These are phyloP conservation scores for Magallana angulata DNA, from an alignment of 1,140 invertebrate species.

Conservation along the genomic window DNA sequence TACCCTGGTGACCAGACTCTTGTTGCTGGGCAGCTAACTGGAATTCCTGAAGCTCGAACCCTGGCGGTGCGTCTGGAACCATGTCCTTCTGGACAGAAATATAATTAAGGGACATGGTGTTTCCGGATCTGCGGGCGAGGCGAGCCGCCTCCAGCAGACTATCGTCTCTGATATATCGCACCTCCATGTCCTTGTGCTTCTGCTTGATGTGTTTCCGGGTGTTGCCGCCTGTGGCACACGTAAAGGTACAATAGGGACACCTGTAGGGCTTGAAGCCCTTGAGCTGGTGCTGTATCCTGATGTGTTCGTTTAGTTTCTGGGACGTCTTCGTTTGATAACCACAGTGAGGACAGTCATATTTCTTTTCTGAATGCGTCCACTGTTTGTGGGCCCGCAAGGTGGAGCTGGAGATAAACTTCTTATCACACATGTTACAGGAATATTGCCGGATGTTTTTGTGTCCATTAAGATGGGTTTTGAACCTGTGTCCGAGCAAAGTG, in stretches of 20 bases:
- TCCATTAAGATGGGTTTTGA: constrained; percentile 63
- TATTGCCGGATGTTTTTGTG: constrained; percentile 64
- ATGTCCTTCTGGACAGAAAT: constrained; percentile 26
- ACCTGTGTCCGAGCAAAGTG: constrained; percentile 55
- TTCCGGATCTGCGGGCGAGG: constrained; percentile 47
- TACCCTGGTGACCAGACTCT: not conserved
- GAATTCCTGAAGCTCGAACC: constrained; percentile 35
- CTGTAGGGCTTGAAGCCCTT: constrained; percentile 67
- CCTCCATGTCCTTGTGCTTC: constrained; percentile 61
- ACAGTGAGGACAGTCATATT: constrained; percentile 59
- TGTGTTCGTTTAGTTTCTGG: constrained; percentile 66
- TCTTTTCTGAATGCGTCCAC: constrained; percentile 64
- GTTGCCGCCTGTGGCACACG: constrained; percentile 67
- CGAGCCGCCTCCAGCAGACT: constrained; percentile 50
- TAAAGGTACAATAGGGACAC: constrained; percentile 68
- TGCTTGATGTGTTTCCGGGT: constrained; percentile 67
- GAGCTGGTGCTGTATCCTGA: constrained; percentile 69
- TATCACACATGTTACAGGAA: constrained; percentile 60
- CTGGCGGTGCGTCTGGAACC: constrained; percentile 6
- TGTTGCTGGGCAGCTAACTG: not conserved
- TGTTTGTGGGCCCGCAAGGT: constrained; percentile 63
- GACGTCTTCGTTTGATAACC: constrained; percentile 60
- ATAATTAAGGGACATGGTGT: constrained; percentile 36
- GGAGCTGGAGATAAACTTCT: constrained; percentile 58
- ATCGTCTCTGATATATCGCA: constrained; percentile 59